Conservation (phyloP, 2,888 invertebrate species). For the Rambutsinella grinnellia region DNA sequence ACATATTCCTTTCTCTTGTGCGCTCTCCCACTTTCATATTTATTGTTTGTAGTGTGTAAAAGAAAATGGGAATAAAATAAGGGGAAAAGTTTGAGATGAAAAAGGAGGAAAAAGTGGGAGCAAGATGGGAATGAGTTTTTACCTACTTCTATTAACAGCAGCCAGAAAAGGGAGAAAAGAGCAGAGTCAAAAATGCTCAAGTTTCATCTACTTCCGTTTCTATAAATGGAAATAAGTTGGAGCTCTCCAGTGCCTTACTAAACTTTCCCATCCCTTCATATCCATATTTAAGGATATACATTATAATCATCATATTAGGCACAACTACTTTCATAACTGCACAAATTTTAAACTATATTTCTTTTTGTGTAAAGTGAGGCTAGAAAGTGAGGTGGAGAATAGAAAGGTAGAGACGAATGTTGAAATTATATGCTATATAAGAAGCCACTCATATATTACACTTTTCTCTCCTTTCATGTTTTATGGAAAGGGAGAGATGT, state of each 20-base stretch:
- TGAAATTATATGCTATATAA: background rate
- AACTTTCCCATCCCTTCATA: slow-evolving; percentile 18
- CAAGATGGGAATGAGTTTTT: slow-evolving; percentile 3
- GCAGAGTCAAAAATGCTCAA: slow-evolving; percentile 47
- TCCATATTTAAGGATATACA: background rate
- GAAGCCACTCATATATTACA: background rate
- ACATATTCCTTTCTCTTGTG: slow-evolving; percentile 39
- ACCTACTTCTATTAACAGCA: background rate
- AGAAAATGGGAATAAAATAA: slow-evolving; percentile 3
- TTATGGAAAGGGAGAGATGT: background rate
- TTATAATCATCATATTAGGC: background rate
- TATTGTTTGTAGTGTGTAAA: background rate
- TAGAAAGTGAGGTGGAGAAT: background rate
- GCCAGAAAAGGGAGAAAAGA: slow-evolving; percentile 28
- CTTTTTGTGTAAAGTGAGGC: background rate
- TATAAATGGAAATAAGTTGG: slow-evolving; percentile 40
- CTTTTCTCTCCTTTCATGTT: background rate
- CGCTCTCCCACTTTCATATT: slow-evolving; percentile 19
- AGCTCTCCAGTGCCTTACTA: slow-evolving; percentile 19
- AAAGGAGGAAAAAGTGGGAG: slow-evolving; percentile 20
- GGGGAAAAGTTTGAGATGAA: slow-evolving; percentile 9
- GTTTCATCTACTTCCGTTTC: slow-evolving; percentile 52
- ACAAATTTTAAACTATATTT: too few species aligned
- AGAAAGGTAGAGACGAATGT: background rate
- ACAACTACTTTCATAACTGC: background rate